phyloP scores from a whole-genome alignment of 2,888 invertebrate species.

The Mellilla xanthometata region DNA sequence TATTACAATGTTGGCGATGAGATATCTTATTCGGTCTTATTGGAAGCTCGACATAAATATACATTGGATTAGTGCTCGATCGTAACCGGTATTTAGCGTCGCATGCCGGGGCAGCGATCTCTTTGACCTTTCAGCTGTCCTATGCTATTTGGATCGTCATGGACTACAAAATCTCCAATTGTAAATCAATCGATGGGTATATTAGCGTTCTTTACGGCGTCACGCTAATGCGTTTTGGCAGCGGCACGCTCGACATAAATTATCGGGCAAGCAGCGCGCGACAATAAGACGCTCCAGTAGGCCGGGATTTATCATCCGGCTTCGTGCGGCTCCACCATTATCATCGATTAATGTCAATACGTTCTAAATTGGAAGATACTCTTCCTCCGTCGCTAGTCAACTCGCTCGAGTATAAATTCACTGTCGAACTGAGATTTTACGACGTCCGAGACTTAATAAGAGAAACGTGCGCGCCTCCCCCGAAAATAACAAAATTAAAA shows the following conservation, averaged over 20 bases:
- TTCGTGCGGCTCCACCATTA: constrained; percentile 40
- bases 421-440: constrained; percentile 69
- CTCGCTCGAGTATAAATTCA: constrained; percentile 66
- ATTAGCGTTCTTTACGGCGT: constrained; percentile 35
- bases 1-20: constrained; percentile 15
- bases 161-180: constrained; percentile 32
- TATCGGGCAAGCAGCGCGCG: constrained; percentile 39
- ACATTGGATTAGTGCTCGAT: constrained; percentile 10
- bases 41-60: constrained; percentile 15
- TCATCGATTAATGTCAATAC: constrained; percentile 64
- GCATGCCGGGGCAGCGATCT: constrained; percentile 23
- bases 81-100: constrained; percentile 14
- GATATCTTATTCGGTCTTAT: constrained; percentile 16
- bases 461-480: constrained; percentile 57
- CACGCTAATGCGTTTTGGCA: constrained; percentile 43
- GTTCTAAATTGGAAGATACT: constrained; percentile 49
- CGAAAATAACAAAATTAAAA: constrained; percentile 81
- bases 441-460: constrained; percentile 69
- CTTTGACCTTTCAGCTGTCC: constrained; percentile 28
- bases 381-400: constrained; percentile 61
- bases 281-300: constrained; percentile 41
- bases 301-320: constrained; percentile 40
- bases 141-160: constrained; percentile 30
- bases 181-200: constrained; percentile 43
- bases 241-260: constrained; percentile 38